Evolutionary conservation across 2,797 vertebrate species (phyloP).

Genomic region (Halcyon badia): DNA sequence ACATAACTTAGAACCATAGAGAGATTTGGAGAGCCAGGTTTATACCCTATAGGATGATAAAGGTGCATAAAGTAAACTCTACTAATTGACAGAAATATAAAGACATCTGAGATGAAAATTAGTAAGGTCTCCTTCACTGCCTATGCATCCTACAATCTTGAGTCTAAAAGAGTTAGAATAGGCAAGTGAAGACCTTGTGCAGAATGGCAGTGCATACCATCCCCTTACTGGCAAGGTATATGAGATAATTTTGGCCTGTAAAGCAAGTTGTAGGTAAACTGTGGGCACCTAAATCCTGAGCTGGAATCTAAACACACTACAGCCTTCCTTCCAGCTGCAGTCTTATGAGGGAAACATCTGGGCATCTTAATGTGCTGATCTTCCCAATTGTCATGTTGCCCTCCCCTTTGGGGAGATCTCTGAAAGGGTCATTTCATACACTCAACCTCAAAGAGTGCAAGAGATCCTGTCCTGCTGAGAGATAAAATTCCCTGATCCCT

Average conservation of each 20-base stretch:
- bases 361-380: fast-evolving
- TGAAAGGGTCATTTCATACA: background rate
- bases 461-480: background rate
- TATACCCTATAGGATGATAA: background rate
- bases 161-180: background rate
- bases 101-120: background rate
- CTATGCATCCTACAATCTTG: background rate
- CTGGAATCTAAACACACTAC: background rate
- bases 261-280: background rate
- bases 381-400: background rate
- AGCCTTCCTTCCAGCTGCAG: background rate
- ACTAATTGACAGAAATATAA: fast-evolving
- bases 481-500: background rate
- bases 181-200: background rate
- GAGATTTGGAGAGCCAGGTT: background rate
- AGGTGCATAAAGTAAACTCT: background rate
- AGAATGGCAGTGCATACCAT: no score
- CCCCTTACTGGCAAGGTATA: background rate
- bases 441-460: background rate
- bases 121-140: background rate
- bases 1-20: background rate
- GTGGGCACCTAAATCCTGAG: background rate
- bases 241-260: background rate
- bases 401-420: background rate
- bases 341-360: background rate